Evolutionary conservation across 2,113 vertebrate genomes (phyloP).

Genomic region (Campylomormyrus tamandua): DNA sequence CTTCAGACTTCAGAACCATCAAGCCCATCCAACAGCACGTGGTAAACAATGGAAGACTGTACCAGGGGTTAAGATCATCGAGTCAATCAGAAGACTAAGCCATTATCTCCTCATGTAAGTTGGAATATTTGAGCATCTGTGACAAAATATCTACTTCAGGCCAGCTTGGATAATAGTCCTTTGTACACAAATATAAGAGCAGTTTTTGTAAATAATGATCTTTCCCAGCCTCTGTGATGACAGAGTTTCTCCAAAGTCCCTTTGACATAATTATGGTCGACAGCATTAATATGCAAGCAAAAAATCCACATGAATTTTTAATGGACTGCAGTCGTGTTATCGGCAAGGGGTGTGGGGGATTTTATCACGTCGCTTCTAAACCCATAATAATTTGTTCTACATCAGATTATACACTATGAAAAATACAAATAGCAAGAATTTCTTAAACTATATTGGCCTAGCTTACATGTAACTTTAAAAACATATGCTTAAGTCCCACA

Average conservation of each 20-base stretch:
- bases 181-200: not conserved
- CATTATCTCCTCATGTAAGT: not conserved
- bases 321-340: not conserved
- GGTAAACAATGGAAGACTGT: not conserved
- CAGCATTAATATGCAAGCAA: conserved; percentile 4
- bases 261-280: not conserved
- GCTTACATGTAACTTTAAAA: not conserved
- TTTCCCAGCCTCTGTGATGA: not conserved
- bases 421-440: not conserved
- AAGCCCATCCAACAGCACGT: not conserved
- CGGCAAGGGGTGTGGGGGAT: not conserved
- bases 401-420: not conserved
- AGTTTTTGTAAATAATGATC: not conserved
- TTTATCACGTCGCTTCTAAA: not conserved
- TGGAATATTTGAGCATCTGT: not conserved
- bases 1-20: conserved; percentile 1
- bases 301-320: conserved; percentile 7
- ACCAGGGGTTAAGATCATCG: not conserved
- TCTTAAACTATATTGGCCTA: not conserved
- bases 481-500: no score
- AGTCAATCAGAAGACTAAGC: not conserved
- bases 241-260: not conserved
- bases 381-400: not conserved
- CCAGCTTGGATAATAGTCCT: not conserved
- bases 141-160: not conserved